Evolutionary conservation across 2,797 vertebrate genomes (phyloP), one percentile per base, ranked within the genome.

Genomic region (Monodelphis domestica): DNA sequence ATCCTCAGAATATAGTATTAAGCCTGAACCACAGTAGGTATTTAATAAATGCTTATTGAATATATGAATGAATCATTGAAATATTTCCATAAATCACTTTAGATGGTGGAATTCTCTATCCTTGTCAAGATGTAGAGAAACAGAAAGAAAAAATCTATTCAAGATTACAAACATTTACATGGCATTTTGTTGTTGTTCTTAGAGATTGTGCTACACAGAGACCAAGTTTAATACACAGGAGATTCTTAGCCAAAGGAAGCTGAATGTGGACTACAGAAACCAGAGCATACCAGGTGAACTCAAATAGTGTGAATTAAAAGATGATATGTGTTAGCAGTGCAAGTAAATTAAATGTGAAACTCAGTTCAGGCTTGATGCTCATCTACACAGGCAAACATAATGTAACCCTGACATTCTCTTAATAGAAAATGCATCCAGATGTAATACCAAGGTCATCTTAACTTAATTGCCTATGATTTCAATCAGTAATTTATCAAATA

Each of bases 401-500:
- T 93, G 94, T 95, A 88, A 12, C 10, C 94, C 59, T 94, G 87
- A 94, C 53, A 88, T 93, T 89, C 78, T 91, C 51, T 90, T 94
- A 93, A 92, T 91, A 89, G 53, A 92, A 95, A 96, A 91, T 89
- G 45, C 1, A 91, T 51, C 2, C 26, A 87, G 54, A 54, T n/a
- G 45, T 57, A 53, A 57, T 92, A 57, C 63, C 92, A 94, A 96
- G 92, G 94, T 96, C 93, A 96, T 92, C 63, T 91, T 12, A 55
- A 89, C 5, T 93, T 97, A 97, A 96, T 96, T 95, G 93, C 54
- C 33, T 96, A 93, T 89, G 88, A 96, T 92, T 96, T 96, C 88
- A 94, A 95, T 97, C 92, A 92, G 93, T 9, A 51, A 97, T 96
- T 96, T 97, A 93, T 97, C 89, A 96, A 92, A 92, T 93, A 88